Conservation (phyloP, 2,888 invertebrate species). For the Melanostoma mellinum region DNA sequence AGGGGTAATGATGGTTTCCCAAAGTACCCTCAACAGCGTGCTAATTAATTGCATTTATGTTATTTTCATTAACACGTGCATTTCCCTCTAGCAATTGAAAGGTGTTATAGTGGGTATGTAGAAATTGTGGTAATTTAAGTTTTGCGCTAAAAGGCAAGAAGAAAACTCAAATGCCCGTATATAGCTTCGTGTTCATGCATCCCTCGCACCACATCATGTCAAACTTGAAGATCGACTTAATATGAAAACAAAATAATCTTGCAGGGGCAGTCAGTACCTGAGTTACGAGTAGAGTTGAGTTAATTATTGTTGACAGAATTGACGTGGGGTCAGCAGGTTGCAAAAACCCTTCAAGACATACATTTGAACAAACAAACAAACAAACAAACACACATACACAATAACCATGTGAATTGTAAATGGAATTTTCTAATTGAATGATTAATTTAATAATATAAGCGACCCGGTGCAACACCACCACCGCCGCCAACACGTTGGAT, state of each 20-base stretch:
- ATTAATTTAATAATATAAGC: conserved; percentile 64
- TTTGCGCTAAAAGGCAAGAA: conserved; percentile 2
- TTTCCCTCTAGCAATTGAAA: conserved; percentile 26
- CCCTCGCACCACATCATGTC: neutral
- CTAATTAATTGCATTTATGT: conserved; percentile 65
- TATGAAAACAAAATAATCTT: conserved; percentile 61
- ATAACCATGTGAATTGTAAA: conserved; percentile 60
- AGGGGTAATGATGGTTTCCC: neutral
- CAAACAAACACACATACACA: conserved; percentile 8
- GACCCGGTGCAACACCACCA: conserved; percentile 28
- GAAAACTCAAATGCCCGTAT: conserved; percentile 23
- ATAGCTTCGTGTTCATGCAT: neutral
- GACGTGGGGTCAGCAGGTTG: conserved; percentile 26
- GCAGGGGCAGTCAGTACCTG: conserved; percentile 14
- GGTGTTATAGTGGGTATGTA: conserved; percentile 26
- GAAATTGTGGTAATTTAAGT: conserved; percentile 9
- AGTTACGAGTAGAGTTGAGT: conserved; percentile 2
- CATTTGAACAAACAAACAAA: conserved; percentile 1
- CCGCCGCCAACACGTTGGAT: conserved; percentile 47
- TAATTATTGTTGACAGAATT: conserved; percentile 54
- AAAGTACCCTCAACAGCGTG: conserved; percentile 26
- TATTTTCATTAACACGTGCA: conserved; percentile 59
- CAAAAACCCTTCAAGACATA: conserved; percentile 51
- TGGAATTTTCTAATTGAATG: conserved; percentile 73
- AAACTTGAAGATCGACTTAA: conserved; percentile 33